Evolutionary conservation across 2,797 vertebrate genomes (phyloP).

Genomic region (Erpetoichthys calabaricus): DNA sequence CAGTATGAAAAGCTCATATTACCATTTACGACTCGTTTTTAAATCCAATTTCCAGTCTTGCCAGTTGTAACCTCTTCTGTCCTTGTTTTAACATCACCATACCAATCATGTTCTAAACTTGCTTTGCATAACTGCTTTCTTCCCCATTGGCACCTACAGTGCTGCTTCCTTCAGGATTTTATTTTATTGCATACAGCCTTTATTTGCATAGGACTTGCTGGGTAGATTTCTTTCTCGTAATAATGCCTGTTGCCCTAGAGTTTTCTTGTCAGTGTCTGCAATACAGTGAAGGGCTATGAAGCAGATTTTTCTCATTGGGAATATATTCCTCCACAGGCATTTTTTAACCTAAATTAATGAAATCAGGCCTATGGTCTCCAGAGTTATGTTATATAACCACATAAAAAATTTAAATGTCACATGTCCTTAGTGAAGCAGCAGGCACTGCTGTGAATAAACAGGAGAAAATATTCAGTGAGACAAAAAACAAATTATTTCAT

Average conservation of each 20-base stretch:
- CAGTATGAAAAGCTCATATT: too few relatives aligned
- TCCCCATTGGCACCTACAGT: too few relatives aligned
- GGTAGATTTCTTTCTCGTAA: conserved; percentile 40
- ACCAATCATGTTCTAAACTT: too few relatives aligned
- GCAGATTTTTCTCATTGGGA: conserved; percentile 34
- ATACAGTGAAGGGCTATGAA: conserved; percentile 47
- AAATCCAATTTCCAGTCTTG: too few relatives aligned
- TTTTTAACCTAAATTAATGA: conserved; percentile 36
- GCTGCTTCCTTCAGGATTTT: too few relatives aligned
- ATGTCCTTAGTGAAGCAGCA: conserved; percentile 40
- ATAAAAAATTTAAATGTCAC: conserved; percentile 58
- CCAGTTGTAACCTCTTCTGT: too few relatives aligned
- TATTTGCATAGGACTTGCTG: conserved; percentile 44
- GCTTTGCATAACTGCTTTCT: too few relatives aligned
- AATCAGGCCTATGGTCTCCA: conserved; percentile 53
- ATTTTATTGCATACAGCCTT: not conserved
- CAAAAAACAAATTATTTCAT: not conserved
- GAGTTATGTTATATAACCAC: conserved; percentile 55
- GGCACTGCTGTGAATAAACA: conserved; percentile 24
- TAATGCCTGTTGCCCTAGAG: conserved; percentile 37
- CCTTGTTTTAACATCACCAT: too few relatives aligned
- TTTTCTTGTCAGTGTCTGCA: conserved; percentile 48
- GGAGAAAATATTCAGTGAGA: conserved; percentile 27
- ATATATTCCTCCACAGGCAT: conserved; percentile 45
- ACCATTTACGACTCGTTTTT: too few relatives aligned